Percentiles rank a stretch among this genome's conserved stretches.
Conservation (phyloP, 1,140 invertebrate genomes). For the Ericerus pela region DNA sequence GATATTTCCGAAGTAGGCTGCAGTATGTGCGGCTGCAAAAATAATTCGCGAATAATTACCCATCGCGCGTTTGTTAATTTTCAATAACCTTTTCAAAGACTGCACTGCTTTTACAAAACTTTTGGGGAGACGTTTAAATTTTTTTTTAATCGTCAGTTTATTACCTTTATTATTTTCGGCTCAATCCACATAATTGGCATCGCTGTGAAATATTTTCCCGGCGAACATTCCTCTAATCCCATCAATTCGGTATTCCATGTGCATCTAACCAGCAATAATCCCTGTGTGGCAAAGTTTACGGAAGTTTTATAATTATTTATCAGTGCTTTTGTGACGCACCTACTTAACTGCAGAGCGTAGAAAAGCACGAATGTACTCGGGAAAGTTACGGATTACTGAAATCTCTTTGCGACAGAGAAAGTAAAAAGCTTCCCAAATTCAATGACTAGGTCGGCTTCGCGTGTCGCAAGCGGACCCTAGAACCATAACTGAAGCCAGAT, state of each 20-base stretch:
- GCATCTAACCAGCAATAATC: not conserved
- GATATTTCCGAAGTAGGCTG: not conserved
- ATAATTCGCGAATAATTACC: not conserved
- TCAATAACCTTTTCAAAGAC: not conserved
- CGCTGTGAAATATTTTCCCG: not conserved
- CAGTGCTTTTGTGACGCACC: no score
- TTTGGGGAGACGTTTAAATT: not conserved
- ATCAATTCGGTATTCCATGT: not conserved
- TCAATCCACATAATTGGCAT: not conserved
- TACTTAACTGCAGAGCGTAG: no score
- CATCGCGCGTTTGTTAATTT: no score
- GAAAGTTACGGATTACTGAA: no score
- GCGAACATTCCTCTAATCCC: not conserved
- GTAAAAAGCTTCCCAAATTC: not conserved
- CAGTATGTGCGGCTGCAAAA: not conserved
- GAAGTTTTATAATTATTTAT: not conserved
- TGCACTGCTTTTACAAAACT: not conserved
- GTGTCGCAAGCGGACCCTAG: no score
- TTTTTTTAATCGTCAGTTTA: not conserved
- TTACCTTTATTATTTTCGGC: not conserved
- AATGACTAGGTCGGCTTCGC: no score
- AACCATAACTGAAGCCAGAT: no score
- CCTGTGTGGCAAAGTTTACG: not conserved
- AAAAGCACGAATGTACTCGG: no score
- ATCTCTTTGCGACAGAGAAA: no score